These are phyloP conservation scores for Ondatra zibethicus DNA, from an alignment of 2,113 vertebrate genomes.

Conservation along the genomic window DNA sequence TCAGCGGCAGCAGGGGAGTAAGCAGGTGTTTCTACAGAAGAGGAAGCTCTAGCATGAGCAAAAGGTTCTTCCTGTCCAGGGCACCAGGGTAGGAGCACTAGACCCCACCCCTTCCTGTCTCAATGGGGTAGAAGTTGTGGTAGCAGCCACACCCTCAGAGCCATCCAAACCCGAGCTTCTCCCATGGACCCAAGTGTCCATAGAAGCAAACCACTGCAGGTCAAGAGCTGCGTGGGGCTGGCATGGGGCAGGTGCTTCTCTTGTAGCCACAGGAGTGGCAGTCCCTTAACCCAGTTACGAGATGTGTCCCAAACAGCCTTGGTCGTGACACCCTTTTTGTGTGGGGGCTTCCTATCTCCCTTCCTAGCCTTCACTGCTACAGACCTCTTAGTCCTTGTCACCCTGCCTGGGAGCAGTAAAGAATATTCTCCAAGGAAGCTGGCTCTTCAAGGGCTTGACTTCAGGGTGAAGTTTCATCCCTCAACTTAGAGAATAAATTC, in stretches of 20 bases:
- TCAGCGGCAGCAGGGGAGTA: rapidly evolving
- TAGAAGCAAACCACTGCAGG: background rate
- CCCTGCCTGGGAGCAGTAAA: background rate
- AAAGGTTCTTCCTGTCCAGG: background rate
- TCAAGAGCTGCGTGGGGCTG: rapidly evolving
- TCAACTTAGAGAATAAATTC: constrained; percentile 65
- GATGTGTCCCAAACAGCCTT: background rate
- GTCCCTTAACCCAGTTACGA: background rate
- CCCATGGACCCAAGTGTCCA: background rate
- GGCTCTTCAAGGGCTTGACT: constrained; percentile 37
- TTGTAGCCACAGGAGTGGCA: background rate
- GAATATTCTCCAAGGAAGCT: background rate
- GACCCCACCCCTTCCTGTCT: background rate
- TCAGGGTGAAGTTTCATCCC: constrained; percentile 56
- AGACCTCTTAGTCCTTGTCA: background rate
- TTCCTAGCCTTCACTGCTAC: background rate
- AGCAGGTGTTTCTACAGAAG: background rate
- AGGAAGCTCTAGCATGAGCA: background rate
- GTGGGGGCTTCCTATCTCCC: background rate
- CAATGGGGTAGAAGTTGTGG: background rate
- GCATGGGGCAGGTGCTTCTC: too few species aligned
- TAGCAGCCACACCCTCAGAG: background rate
- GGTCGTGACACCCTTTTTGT: background rate
- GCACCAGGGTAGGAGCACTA: background rate
- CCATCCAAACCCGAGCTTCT: background rate